These are phyloP conservation scores for Hypercompe scribonia DNA, from an alignment of 2,888 invertebrate species.

Conservation along the genomic window DNA sequence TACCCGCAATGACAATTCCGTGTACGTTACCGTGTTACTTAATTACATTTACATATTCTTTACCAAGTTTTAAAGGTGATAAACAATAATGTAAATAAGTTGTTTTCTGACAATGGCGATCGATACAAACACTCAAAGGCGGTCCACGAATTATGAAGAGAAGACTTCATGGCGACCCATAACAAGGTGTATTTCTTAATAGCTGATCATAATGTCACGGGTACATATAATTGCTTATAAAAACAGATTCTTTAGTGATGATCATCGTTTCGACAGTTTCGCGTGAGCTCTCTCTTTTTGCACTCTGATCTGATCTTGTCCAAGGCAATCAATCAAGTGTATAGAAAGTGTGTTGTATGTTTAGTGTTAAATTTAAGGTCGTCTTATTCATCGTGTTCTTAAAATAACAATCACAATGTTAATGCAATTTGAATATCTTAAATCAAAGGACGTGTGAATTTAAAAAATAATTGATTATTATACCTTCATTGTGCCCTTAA, in stretches of 20 bases:
- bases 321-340: background rate
- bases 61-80: background rate
- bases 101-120: background rate
- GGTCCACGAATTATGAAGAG: no score
- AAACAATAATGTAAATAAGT: background rate
- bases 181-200: no score
- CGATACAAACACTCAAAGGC: background rate
- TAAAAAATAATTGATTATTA: conserved; percentile 11
- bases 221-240: background rate
- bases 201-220: background rate
- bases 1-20: background rate
- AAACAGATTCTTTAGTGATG: background rate
- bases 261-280: background rate
- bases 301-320: background rate
- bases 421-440: conserved; percentile 19
- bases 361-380: conserved; percentile 46
- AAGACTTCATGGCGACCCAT: no score
- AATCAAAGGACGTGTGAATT: conserved; percentile 22
- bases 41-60: background rate
- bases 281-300: background rate
- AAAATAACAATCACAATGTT: conserved; percentile 7
- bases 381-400: conserved; percentile 14
- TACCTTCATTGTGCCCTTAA: conserved; percentile 6
- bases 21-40: background rate
- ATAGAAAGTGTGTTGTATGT: conserved; percentile 49